Conservation (phyloP, 2,888 invertebrate genomes). For the Melitaea athalia region DNA sequence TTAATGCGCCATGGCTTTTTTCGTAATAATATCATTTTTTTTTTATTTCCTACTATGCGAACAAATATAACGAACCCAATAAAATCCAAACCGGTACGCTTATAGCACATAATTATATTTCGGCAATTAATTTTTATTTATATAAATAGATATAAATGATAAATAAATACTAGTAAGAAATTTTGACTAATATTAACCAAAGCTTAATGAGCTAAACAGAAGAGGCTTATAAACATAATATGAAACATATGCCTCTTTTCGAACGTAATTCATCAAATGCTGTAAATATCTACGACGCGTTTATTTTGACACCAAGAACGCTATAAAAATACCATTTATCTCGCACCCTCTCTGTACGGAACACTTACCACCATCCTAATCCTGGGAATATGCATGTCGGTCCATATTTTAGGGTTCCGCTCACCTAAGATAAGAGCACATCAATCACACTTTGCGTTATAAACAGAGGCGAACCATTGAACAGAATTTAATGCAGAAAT, state of each 20-base stretch:
- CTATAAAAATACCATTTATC: conserved; percentile 35
- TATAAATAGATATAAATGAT: too few species aligned
- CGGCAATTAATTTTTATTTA: too few species aligned
- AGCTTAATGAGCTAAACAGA: too few species aligned
- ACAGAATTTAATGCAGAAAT: not conserved
- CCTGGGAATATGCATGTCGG: conserved; percentile 57
- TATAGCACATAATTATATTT: too few species aligned
- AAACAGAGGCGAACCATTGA: conserved; percentile 52
- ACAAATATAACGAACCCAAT: too few species aligned
- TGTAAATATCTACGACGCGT: conserved; percentile 17
- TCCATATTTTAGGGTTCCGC: conserved; percentile 64
- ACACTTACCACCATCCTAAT: conserved; percentile 33
- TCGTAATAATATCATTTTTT: too few species aligned
- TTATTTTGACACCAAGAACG: conserved; percentile 22
- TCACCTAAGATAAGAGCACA: conserved; percentile 72
- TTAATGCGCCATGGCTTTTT: too few species aligned
- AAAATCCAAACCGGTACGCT: too few species aligned
- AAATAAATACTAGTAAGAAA: too few species aligned
- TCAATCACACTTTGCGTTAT: conserved; percentile 74
- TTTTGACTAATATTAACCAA: too few species aligned
- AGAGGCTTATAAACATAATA: not conserved
- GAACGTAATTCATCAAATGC: conserved; percentile 19
- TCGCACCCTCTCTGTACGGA: conserved; percentile 31
- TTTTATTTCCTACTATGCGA: too few species aligned
- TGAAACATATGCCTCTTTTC: not conserved